Evolutionary conservation across 2,113 vertebrate genomes (phyloP).

Genomic region (Tamias sibiricus): DNA sequence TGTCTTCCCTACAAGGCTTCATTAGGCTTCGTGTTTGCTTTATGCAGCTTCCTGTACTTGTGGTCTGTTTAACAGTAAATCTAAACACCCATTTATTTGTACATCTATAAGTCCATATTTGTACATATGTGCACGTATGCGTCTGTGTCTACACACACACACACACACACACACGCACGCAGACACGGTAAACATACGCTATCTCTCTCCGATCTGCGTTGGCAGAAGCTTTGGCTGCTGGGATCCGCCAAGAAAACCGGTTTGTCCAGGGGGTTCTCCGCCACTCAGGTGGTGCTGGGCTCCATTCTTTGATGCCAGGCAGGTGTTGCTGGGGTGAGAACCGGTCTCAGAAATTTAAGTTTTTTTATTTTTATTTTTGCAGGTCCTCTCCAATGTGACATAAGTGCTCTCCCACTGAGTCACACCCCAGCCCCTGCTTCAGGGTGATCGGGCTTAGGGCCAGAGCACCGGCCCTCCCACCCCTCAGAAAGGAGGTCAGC

Average conservation of each 20-base stretch:
- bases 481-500: not conserved
- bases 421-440: not conserved
- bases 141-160: accelerated
- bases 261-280: not conserved
- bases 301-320: not conserved
- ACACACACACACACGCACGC: not conserved
- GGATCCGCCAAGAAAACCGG: not conserved
- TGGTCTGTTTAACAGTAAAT: not conserved
- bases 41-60: not conserved
- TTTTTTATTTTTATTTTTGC: not conserved
- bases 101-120: too few relatives aligned
- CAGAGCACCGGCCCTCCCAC: not conserved
- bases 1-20: not conserved
- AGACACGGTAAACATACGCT: not conserved
- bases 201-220: not conserved
- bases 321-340: not conserved
- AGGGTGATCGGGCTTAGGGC: not conserved
- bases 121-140: accelerated
- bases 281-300: too few relatives aligned
- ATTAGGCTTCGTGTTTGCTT: not conserved
- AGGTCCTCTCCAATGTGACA: not conserved
- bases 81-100: not conserved
- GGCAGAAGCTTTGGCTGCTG: not conserved
- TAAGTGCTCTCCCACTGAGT: not conserved
- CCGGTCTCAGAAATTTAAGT: not conserved